Percentiles rank a stretch among this genome's conserved stretches.
Conservation (phyloP, 2,888 invertebrate species). For the Slavum lentiscoides region DNA sequence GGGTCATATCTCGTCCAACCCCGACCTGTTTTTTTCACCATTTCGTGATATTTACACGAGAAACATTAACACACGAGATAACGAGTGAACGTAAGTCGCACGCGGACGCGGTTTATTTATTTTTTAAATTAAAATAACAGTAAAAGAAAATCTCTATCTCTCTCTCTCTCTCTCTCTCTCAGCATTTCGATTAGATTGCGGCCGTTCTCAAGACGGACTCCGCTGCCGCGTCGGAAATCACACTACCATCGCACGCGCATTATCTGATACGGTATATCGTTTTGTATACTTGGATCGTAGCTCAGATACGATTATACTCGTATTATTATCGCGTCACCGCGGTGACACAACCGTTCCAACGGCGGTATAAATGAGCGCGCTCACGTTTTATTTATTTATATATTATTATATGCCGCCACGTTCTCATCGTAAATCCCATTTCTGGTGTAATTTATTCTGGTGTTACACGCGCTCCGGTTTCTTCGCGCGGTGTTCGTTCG, state of each 20-base stretch:
- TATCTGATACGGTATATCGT: slow-evolving; percentile 6
- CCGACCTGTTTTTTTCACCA: no score
- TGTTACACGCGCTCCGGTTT: background rate
- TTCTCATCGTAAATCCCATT: slow-evolving; percentile 18
- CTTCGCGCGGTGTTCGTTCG: background rate
- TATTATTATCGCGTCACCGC: background rate
- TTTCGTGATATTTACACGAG: no score
- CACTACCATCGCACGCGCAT: slow-evolving; percentile 19
- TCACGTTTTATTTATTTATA: background rate
- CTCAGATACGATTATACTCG: background rate
- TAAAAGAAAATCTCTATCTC: no score
- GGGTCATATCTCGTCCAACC: no score
- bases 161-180: no score
- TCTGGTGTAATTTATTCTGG: slow-evolving; percentile 29
- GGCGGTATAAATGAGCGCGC: background rate
- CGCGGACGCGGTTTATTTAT: no score
- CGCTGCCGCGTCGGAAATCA: background rate
- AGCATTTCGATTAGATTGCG: no score
- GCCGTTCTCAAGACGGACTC: no score
- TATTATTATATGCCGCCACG: background rate
- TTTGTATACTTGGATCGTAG: background rate
- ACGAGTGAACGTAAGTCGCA: no score
- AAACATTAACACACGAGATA: no score
- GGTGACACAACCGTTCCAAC: background rate
- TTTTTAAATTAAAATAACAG: no score